phyloP scores from a whole-genome alignment of 2,797 vertebrate genomes.

The Macropus fuliginosus region DNA sequence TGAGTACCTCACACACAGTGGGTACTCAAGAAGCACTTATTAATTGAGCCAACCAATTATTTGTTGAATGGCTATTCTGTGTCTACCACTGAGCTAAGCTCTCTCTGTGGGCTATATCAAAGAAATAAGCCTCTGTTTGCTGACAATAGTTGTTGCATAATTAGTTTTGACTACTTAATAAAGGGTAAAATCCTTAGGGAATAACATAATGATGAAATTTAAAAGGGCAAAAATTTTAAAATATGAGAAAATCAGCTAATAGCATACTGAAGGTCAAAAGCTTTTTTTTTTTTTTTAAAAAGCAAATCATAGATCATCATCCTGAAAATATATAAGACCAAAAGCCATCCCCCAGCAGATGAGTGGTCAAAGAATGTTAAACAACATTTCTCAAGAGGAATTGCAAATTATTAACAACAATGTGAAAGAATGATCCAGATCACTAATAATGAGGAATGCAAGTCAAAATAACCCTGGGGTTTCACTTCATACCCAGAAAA shows the following conservation, averaged over 20 bases:
- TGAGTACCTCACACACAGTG: neutral
- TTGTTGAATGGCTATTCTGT: neutral
- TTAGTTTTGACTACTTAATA: constrained; percentile 79
- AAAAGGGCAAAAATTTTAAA: constrained; percentile 78
- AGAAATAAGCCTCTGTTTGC: constrained; percentile 69
- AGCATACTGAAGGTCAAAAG: constrained; percentile 72
- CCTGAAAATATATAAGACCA: constrained; percentile 46
- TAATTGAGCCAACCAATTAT: neutral
- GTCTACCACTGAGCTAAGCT: constrained; percentile 30
- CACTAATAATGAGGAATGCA: neutral
- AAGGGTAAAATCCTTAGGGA: constrained; percentile 65
- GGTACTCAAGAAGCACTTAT: neutral
- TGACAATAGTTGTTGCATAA: constrained; percentile 74
- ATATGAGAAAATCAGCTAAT: constrained; percentile 76
- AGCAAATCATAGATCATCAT: constrained; percentile 68
- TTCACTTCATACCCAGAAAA: neutral
- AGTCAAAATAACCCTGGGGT: neutral
- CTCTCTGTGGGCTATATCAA: constrained; percentile 38
- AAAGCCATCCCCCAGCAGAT: neutral
- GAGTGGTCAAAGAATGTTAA: neutral
- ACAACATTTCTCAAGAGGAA: neutral
- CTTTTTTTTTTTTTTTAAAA: constrained; percentile 64
- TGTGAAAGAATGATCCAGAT: neutral
- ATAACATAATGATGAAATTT: constrained; percentile 77
- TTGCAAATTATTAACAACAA: neutral